Conservation (phyloP, 2,797 vertebrate genomes). For the Lophius americanus region DNA sequence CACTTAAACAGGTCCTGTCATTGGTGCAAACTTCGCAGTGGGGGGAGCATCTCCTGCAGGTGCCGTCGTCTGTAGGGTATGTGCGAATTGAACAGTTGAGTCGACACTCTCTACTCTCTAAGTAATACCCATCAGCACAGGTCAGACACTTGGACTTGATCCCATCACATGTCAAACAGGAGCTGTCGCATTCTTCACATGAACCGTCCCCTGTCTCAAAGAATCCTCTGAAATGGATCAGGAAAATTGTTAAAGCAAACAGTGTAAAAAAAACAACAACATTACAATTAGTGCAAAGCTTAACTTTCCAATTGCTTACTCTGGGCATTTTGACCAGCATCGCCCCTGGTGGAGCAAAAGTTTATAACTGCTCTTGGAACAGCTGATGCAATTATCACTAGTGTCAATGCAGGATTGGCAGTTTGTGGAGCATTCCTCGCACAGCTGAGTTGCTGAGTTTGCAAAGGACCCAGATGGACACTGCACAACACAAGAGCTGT, state of each 20-base stretch:
- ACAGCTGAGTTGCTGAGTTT: constrained; percentile 76
- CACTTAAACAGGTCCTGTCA: constrained; percentile 78
- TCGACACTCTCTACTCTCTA: constrained; percentile 75
- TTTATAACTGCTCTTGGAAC: constrained; percentile 70
- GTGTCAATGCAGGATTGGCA: constrained; percentile 78
- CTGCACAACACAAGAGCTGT: constrained; percentile 75
- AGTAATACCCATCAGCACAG: constrained; percentile 75
- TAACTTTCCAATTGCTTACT: constrained; percentile 70
- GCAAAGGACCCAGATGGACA: constrained; percentile 78
- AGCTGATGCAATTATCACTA: constrained; percentile 80
- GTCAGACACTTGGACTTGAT: constrained; percentile 79
- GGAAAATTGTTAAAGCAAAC: not conserved
- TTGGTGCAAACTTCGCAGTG: constrained; percentile 82
- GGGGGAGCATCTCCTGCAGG: constrained; percentile 78
- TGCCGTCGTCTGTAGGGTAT: constrained; percentile 76
- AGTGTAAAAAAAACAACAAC: not conserved
- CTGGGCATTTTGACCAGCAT: constrained; percentile 85
- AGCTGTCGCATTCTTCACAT: constrained; percentile 78
- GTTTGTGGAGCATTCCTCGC: constrained; percentile 83
- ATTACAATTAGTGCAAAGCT: not conserved
- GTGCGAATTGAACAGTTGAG: constrained; percentile 79
- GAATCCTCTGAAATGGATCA: constrained; percentile 70
- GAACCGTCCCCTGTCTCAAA: constrained; percentile 75
- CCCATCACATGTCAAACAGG: constrained; percentile 82
- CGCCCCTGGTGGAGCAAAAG: constrained; percentile 81